Evolutionary conservation across 2,888 invertebrate species (phyloP).

Genomic region (Ariolimax columbianus): DNA sequence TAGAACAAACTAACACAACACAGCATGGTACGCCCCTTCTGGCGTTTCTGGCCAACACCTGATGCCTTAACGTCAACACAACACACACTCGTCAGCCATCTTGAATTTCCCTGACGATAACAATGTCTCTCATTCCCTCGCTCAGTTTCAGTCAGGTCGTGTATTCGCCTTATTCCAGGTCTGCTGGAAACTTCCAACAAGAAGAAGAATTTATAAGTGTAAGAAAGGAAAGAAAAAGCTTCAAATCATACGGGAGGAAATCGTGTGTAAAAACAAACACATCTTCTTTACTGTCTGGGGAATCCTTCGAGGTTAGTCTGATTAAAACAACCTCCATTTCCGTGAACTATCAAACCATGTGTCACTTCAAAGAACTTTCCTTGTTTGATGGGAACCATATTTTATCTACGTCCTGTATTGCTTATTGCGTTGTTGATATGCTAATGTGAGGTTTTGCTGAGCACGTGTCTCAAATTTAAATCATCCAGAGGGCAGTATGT

Average conservation of each 20-base stretch:
- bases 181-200: not conserved
- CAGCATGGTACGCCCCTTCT: slow-evolving; percentile 23
- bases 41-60: slow-evolving; percentile 34
- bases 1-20: slow-evolving; percentile 47
- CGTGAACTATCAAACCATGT: slow-evolving; percentile 39
- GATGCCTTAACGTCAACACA: slow-evolving; percentile 44
- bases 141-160: not conserved
- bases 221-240: not conserved
- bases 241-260: not conserved
- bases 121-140: not conserved
- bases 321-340: slow-evolving; percentile 38
- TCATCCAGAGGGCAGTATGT: too few species aligned
- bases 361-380: slow-evolving; percentile 27
- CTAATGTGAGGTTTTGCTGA: not conserved
- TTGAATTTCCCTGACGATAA: slow-evolving; percentile 37
- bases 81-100: slow-evolving; percentile 45
- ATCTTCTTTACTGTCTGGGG: not conserved
- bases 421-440: not conserved
- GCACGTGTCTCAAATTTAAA: too few species aligned
- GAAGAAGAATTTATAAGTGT: not conserved
- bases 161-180: slow-evolving; percentile 1
- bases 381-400: slow-evolving; percentile 19
- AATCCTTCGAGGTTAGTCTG: not conserved
- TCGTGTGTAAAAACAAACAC: slow-evolving; percentile 35
- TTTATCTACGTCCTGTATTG: not conserved